A percentile compares a stretch with the other conserved stretches of the same genome.
These are phyloP conservation scores for Agriopis leucophaearia DNA, from an alignment of 2,888 invertebrate species.

Conservation along the genomic window DNA sequence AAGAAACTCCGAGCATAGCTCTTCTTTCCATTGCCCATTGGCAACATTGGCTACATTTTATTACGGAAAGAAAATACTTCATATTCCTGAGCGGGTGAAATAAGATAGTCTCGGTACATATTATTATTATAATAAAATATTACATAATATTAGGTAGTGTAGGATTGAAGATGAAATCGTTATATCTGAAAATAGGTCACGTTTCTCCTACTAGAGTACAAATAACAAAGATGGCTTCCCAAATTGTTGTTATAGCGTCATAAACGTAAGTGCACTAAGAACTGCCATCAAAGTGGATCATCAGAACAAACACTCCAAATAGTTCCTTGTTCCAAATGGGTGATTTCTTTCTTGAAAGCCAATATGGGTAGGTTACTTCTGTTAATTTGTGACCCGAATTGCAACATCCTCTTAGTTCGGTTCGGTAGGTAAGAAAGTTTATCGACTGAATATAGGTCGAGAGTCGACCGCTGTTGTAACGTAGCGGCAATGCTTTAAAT, in stretches of 20 bases:
- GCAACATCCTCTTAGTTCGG: slow-evolving; percentile 44
- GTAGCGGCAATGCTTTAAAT: slow-evolving; percentile 16
- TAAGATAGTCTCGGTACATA: too few species aligned
- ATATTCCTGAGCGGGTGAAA: too few species aligned
- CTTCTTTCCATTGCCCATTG: too few species aligned
- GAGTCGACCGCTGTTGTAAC: slow-evolving; percentile 51
- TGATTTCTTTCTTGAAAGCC: slow-evolving; percentile 17
- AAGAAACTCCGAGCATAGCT: too few species aligned
- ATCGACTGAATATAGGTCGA: slow-evolving; percentile 62
- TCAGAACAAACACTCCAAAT: slow-evolving; percentile 20
- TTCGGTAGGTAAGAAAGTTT: slow-evolving; percentile 51
- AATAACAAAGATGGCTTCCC: slow-evolving; percentile 10
- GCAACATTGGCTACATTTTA: too few species aligned
- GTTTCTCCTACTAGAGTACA: not conserved
- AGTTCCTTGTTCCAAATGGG: slow-evolving; percentile 12
- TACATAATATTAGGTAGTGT: too few species aligned
- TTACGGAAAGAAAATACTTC: too few species aligned
- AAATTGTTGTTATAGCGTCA: slow-evolving; percentile 23
- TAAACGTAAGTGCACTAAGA: slow-evolving; percentile 33
- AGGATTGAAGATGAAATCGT: too few species aligned
- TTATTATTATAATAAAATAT: too few species aligned
- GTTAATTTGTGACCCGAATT: slow-evolving; percentile 67
- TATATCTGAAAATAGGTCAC: slow-evolving; percentile 8
- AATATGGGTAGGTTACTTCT: slow-evolving; percentile 16
- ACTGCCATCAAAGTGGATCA: slow-evolving; percentile 30